These are phyloP conservation scores for Ictalurus punctatus DNA, from an alignment of 2,113 vertebrate species.

Conservation along the genomic window DNA sequence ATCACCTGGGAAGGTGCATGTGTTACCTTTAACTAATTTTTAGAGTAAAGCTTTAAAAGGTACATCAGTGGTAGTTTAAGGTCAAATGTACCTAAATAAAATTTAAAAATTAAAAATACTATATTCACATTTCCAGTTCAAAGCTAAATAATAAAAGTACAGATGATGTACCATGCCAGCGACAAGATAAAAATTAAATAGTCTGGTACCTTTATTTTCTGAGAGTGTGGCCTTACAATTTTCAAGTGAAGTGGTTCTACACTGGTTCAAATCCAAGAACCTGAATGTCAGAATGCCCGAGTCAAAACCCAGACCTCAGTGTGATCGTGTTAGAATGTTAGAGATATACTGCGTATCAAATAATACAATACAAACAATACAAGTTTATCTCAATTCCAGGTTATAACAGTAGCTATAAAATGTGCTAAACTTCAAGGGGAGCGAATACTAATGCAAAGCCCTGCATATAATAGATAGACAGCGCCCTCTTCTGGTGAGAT, in stretches of 20 bases:
- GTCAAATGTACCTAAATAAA: neutral
- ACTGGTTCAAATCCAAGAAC: neutral
- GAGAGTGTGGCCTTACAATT: neutral
- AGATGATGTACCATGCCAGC: neutral
- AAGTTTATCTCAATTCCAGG: neutral
- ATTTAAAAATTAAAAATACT: neutral
- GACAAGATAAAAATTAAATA: neutral
- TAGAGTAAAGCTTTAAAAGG: neutral
- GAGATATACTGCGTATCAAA: neutral
- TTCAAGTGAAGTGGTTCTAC: neutral
- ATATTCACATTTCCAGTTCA: neutral
- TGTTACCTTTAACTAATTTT: neutral
- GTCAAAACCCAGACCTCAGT: neutral
- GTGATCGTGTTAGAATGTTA: neutral
- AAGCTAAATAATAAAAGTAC: neutral
- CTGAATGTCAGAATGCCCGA: neutral
- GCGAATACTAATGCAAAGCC: no score
- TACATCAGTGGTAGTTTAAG: neutral
- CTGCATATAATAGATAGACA: neutral
- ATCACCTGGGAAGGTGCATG: neutral
- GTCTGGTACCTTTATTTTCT: neutral
- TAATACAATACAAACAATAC: neutral
- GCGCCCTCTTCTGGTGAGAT: slow-evolving; percentile 10
- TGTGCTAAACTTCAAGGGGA: neutral
- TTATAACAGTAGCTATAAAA: neutral